Base-by-base conservation (phyloP, 1,140 invertebrate genomes). In the Cydia pomonella region DNA sequence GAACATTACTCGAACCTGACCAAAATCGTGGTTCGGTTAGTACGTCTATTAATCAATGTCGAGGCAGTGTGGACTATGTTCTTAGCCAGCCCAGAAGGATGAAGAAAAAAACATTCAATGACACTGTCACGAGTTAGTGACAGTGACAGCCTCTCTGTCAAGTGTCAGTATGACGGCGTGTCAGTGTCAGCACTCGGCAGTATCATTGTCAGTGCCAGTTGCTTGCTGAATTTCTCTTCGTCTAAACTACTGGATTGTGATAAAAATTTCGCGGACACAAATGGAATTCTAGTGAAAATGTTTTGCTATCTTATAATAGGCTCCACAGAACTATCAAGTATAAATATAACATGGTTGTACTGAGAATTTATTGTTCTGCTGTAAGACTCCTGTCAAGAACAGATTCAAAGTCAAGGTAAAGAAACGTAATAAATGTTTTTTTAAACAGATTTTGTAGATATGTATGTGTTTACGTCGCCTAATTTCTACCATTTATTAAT, bases 321-420 rank as follows among this genome's bases (percentile, higher is more conserved):
- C 27, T 23, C n/a, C 33, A 16, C n/a, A n/a, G 18, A 38, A 69
- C 16, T 7, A 18, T 69, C 13, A 21, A 69, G n/a, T 38, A 4
- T 12, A 38, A 5, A 9, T 33, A 69, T 33, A 69, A 69, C 33
- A 69, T 69, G 64, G 64, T 33, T 33, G n/a, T 69, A 18, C 18
- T 38, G 64, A 69, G 29, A 69, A 33, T 33, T 38, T 69, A 69
- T 33, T 18, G 3, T 69, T n/a, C 18, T 69, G 64, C 64, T 69
- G 27, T 33, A 18, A 69, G 29, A 33, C 64, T 69, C 1, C 64
- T 69, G n/a, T 69, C 29, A 69, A 38, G 29, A 59, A 59, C 53
- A 59, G 21, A 59, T 59, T 59, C 53, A 59, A 59, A 59, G 53
- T 69, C 29, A 69, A 69, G 64, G 64, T 69, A 69, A 69, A 69